Conservation (phyloP, 2,113 vertebrate species). For the Megatriorchis doriae region DNA sequence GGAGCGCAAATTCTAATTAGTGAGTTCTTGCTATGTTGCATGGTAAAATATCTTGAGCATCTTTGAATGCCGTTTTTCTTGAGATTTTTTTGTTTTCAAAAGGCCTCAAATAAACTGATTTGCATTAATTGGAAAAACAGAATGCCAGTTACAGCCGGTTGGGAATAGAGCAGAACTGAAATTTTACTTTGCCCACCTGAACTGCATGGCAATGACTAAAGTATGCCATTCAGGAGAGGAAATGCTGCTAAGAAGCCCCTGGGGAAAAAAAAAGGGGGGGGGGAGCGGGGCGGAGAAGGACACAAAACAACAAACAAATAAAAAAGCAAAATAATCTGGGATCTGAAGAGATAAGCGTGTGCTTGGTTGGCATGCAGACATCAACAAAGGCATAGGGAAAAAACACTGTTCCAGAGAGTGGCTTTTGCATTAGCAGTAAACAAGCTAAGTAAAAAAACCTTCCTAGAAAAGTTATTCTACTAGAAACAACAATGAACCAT, state of each 20-base stretch:
- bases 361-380: background rate
- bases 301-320: background rate
- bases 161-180: background rate
- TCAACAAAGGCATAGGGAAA: background rate
- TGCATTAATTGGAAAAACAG: background rate
- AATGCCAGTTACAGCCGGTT: background rate
- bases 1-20: background rate
- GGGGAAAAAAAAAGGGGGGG: accelerated
- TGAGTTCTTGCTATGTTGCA: accelerated
- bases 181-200: background rate
- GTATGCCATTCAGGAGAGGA: background rate
- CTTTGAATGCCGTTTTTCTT: background rate
- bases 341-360: background rate
- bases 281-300: no score
- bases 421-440: background rate
- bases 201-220: background rate
- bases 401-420: background rate
- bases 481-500: background rate
- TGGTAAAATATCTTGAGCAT: background rate
- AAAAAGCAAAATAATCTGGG: background rate
- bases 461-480: background rate
- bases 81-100: background rate
- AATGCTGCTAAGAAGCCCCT: background rate
- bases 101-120: background rate
- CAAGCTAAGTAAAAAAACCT: background rate